A percentile compares a stretch with the other conserved stretches of the same genome.
Evolutionary conservation across 2,797 vertebrate genomes (phyloP).

Genomic region (Diceros bicornis): DNA sequence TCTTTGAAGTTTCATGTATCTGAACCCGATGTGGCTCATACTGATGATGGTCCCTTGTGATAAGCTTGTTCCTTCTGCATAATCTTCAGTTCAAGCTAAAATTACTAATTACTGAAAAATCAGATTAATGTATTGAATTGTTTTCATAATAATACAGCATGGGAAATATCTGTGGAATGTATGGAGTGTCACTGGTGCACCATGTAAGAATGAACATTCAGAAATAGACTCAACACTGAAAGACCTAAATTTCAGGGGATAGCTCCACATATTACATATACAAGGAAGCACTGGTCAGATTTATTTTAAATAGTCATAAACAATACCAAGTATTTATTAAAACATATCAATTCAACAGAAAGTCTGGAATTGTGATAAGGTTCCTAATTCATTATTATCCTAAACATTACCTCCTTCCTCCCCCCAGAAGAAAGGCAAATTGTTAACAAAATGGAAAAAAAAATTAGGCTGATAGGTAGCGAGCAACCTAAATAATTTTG

Average conservation of each 20-base stretch:
- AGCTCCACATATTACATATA: conserved; percentile 69
- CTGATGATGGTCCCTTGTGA: conserved; percentile 11
- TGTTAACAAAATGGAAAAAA: conserved; percentile 66
- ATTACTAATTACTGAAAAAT: background rate
- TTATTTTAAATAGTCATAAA: conserved; percentile 85
- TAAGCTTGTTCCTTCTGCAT: background rate
- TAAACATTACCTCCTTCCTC: background rate
- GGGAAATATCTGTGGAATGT: conserved; percentile 62
- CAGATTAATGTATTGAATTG: conserved; percentile 59
- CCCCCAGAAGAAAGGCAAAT: conserved; percentile 53
- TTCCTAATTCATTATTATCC: conserved; percentile 73
- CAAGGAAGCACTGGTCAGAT: conserved; percentile 79
- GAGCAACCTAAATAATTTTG: conserved; percentile 82
- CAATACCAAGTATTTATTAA: conserved; percentile 88
- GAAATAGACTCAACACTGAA: conserved; percentile 59
- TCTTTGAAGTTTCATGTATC: conserved; percentile 57
- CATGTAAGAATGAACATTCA: conserved; percentile 76
- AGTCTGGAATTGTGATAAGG: conserved; percentile 76
- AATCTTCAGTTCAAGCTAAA: conserved; percentile 66
- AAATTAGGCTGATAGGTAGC: conserved; percentile 82
- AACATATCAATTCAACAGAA: conserved; percentile 75
- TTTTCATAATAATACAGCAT: conserved; percentile 55
- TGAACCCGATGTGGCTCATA: conserved; percentile 68
- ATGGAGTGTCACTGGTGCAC: conserved; percentile 64
- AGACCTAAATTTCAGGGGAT: conserved; percentile 48